Base-by-base conservation (phyloP, 2,113 vertebrate species). In the Aix galericulata region DNA sequence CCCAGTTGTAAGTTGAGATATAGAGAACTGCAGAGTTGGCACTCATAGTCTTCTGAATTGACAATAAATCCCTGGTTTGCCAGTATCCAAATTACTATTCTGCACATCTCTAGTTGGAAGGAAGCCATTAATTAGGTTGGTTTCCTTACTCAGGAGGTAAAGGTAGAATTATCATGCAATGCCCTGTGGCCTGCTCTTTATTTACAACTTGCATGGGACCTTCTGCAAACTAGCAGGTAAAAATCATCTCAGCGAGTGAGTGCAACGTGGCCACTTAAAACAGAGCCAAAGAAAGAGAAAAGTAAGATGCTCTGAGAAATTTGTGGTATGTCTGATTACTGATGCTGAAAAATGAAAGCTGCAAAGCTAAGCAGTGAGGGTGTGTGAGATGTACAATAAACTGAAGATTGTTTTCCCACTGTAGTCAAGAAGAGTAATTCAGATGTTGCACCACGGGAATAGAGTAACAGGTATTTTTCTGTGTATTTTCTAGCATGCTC, bases 21-120 rank as follows among this genome's bases (percentile, higher is more conserved):
- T 7, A 22, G 77, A 95, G 95, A 97, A 94, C 32, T 94, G 97
- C 95, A 94, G 78, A 78, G 88, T 4, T 94, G 91, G 92, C 95
- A 93, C 85, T 96, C 92, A 42, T 7, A 60, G 62, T 26, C 72
- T 60, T 34, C 81, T 23, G 68, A 96, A 31, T 8, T 52, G 84
- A 82, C 79, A 92, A 88, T 95, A 97, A 96, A 97, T 97, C 88
- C 78, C 68, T 55, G 6, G 59, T 75, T 88, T 88, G 42, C 82
- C 58, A 72, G 91, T 22, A 44, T 7, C 81, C 88, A 91, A 82
- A 96, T 91, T 46, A 75, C 63, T 59, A 62, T 67, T 66, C 93
- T 73, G 59, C 60, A 86, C 84, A 46, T 85, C 67, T 86, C 42
- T 76, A 80, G 23, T 52, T 77, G 86, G 55, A 80, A 32, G 63